Evolutionary conservation across 2,797 vertebrate species (phyloP), one percentile per base, ranked within the genome.

Genomic region (Enteromius afrohamiltoni): DNA sequence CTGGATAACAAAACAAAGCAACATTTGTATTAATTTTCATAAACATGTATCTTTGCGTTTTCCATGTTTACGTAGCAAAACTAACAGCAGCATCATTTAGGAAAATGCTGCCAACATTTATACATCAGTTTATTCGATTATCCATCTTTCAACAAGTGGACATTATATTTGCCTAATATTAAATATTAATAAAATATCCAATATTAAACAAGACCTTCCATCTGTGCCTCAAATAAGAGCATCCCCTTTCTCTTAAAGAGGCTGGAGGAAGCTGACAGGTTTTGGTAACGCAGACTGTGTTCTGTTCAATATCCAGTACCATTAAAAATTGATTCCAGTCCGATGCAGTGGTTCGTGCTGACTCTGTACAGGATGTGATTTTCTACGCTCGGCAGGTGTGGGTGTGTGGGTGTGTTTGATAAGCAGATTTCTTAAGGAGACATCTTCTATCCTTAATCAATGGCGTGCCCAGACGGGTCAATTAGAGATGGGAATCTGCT

Each of bases 1-100:
- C 98, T 99, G 90, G 37, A 53, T 23, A 70, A 37, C 7, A 77
- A 47, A 11, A 67, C 21, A 73, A 42, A 64, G 4, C 9, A 26
- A 64, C 26, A 31, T 64, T 64, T 31, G 6, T 19, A 64, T 34
- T 31, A 16, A 64, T 34, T 31, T 31, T 17, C 29, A 34, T 64
- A 2, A 21, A 64, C 0, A 2, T 49, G 37, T 14, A n/a, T 64
- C 29, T 21, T 29, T 49, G 37, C 10, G 10, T 6, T 8, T 49
- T 40, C 67, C 37, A 37, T n/a, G 42, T 42, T 42, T 42, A 42
- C 9, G 42, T 42, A 42, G 49, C 11, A 3, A 1, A 37, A 51
- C 71, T 37, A 53, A 75, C 21, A 75, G 71, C 17, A 8, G 1
- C 6, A 6, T 49, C 17, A 21, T 10, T 0, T 0, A 23, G 3